Evolutionary conservation across 2,797 vertebrate species (phyloP), one percentile per base, ranked within the genome.

Genomic region (Notolabrus celidotus): DNA sequence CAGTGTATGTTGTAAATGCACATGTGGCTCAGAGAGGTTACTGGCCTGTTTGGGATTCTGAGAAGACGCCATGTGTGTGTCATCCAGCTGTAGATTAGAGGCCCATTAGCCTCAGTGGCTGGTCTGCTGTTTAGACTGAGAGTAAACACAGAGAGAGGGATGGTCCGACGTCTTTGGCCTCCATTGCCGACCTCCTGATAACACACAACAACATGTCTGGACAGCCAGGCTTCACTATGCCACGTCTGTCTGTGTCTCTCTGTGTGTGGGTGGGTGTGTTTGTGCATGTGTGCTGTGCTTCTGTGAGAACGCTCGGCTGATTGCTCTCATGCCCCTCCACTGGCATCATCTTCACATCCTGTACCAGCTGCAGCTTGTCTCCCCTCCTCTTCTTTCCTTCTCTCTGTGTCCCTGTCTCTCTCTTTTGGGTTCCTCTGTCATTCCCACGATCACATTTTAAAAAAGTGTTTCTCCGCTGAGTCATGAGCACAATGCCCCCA

Each of bases 71-170:
- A 25, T 86, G 83, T 88, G 86, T 89, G 88, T 92, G 89, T 93
- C 90, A 82, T 88, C 83, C 89, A 90, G 82, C 89, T 82, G 79
- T 82, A 92, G 93, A 94, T 94, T 93, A 93, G 85, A 75, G 75
- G 82, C 88, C 89, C 92, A 94, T 94, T 94, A 94, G 92, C 83
- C 91, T 86, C 87, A 79, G 86, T 89, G 91, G 90, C 88, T 85
- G 85, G 75, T 83, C 86, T 69, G 88, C 79, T 94, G 91, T 94
- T 93, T 94, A 88, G 92, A 89, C 84, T 67, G 79, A 80, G 59
- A 70, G 79, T 94, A 94, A 94, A 94, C 92, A 94, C 71, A 82
- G 53, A 80, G 77, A 89, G 86, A 86, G 84, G 73, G 90, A 92
- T 88, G 84, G 84, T 84, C 80, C 31, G 45, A 77, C 38, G 71